Evolutionary conservation across 2,888 invertebrate genomes (phyloP).

Genomic region (Acleris cristana): DNA sequence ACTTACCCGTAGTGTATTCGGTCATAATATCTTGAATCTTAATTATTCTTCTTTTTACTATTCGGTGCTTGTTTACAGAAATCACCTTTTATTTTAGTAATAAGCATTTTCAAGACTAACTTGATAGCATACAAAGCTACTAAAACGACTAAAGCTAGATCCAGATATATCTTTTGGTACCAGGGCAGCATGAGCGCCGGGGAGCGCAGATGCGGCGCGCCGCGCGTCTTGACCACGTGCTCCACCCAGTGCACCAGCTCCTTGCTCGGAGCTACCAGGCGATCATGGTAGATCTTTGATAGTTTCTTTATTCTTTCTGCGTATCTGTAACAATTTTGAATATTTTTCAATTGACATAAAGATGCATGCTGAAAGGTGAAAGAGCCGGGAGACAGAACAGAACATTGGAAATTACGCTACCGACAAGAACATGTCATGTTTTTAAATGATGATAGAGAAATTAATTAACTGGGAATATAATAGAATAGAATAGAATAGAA

Average conservation of each 20-base stretch:
- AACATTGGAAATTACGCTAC: too few relatives aligned
- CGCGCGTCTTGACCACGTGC: slow-evolving; percentile 84
- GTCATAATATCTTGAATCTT: not conserved
- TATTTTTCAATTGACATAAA: not conserved
- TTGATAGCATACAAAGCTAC: slow-evolving; percentile 4
- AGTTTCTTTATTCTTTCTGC: slow-evolving; percentile 44
- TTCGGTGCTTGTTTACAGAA: not conserved
- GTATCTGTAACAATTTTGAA: slow-evolving; percentile 10
- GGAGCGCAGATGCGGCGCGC: slow-evolving; percentile 75
- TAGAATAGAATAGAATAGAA: too few relatives aligned
- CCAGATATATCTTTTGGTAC: slow-evolving; percentile 58
- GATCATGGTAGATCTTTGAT: slow-evolving; percentile 58
- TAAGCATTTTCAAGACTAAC: slow-evolving; percentile 11
- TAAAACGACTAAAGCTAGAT: slow-evolving; percentile 21
- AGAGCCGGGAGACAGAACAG: too few relatives aligned
- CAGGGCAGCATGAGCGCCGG: slow-evolving; percentile 51
- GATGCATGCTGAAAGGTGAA: too few relatives aligned
- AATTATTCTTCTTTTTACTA: slow-evolving; percentile 18
- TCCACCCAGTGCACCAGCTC: slow-evolving; percentile 88
- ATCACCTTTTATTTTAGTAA: slow-evolving; percentile 2
- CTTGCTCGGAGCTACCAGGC: slow-evolving; percentile 81
- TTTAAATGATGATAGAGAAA: too few relatives aligned
- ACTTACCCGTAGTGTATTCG: too few relatives aligned
- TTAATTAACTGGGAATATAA: too few relatives aligned
- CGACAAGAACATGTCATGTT: too few relatives aligned